phyloP scores from a whole-genome alignment of 2,113 vertebrate species.

The Scolopax mira region DNA sequence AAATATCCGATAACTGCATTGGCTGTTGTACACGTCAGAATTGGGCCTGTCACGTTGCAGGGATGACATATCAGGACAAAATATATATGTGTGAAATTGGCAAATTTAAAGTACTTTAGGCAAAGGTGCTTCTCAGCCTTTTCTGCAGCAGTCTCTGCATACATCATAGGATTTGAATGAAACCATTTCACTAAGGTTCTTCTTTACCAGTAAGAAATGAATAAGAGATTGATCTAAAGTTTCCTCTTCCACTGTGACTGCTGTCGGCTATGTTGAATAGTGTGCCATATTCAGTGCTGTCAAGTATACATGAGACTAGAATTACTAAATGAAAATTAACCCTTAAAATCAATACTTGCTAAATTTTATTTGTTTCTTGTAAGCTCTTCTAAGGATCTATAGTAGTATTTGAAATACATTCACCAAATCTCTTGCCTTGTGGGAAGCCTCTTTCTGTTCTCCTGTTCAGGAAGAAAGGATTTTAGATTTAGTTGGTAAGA shows the following conservation, averaged over 20 bases:
- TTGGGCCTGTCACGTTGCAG: neutral
- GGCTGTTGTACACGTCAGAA: neutral
- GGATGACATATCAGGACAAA: neutral
- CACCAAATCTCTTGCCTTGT: neutral
- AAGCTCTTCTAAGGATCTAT: too few relatives aligned
- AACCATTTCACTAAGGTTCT: neutral
- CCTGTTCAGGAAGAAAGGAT: neutral
- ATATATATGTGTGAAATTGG: neutral
- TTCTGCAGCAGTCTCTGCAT: neutral
- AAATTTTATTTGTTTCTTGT: too few relatives aligned
- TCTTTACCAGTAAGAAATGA: neutral
- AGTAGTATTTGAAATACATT: neutral
- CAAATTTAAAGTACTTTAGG: neutral
- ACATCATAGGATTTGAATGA: neutral
- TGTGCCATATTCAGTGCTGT: neutral
- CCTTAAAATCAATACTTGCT: neutral
- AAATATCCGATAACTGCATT: neutral
- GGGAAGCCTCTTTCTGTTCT: neutral
- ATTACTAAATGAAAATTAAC: neutral
- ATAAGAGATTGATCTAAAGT: neutral
- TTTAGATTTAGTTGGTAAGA: neutral
- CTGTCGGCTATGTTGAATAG: neutral
- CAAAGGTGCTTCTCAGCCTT: neutral
- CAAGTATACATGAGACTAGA: neutral
- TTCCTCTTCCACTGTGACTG: neutral